Conservation (phyloP, 92 coral and sea anemone species). For the Ricordea florida region DNA sequence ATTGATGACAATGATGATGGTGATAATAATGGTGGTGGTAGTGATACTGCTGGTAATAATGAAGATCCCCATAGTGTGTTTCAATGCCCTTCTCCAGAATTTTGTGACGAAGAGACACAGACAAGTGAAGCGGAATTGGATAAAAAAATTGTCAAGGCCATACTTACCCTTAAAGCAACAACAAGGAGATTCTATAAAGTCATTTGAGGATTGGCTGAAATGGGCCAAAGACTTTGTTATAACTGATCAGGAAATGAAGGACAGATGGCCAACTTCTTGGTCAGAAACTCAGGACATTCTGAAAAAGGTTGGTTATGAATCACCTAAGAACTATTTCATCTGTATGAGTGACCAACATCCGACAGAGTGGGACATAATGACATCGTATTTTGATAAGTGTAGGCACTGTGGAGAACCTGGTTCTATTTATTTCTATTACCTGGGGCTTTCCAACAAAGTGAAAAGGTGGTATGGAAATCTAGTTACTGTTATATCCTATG, state of each 20-base stretch:
- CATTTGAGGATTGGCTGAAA: slow-evolving; percentile 66
- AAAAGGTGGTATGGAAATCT: slow-evolving; percentile 58
- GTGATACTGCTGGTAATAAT: too few species aligned
- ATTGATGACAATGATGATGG: background rate
- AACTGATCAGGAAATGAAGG: slow-evolving; percentile 56
- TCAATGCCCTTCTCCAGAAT: background rate
- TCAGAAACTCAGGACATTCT: slow-evolving; percentile 45
- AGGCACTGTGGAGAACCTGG: slow-evolving; percentile 65
- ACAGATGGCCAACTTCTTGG: slow-evolving; percentile 67
- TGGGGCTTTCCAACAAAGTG: slow-evolving; percentile 38
- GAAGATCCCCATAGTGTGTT: background rate
- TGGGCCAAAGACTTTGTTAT: slow-evolving; percentile 68
- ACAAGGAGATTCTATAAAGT: slow-evolving; percentile 66
- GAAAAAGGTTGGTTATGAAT: slow-evolving; percentile 59
- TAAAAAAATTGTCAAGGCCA: slow-evolving; percentile 53
- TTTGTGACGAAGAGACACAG: slow-evolving; percentile 41
- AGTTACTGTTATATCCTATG: too few species aligned
- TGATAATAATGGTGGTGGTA: background rate
- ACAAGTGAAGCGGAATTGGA: slow-evolving; percentile 54
- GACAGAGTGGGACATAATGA: slow-evolving; percentile 68
- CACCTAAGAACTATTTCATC: slow-evolving; percentile 54
- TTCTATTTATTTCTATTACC: slow-evolving; percentile 37
- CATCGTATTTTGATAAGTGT: slow-evolving; percentile 50
- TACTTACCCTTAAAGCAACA: slow-evolving; percentile 59
- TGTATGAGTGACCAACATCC: slow-evolving; percentile 61